Evolutionary conservation across 1,140 invertebrate species (phyloP).

Genomic region (Bombus sylvicola): DNA sequence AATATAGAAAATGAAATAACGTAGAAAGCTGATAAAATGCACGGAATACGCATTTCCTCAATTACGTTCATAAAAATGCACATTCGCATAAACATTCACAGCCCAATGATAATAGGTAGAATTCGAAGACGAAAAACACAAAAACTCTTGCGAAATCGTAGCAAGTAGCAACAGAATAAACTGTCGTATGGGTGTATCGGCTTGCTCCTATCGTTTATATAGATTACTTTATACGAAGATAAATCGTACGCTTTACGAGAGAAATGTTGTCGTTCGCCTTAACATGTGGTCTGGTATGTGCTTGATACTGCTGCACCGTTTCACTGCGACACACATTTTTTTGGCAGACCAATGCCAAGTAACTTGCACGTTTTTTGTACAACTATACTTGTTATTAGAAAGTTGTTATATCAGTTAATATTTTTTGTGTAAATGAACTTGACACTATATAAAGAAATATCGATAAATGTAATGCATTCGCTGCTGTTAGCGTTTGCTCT

Average conservation of each 20-base stretch:
- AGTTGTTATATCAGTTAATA: too few species aligned
- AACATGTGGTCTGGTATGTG: not conserved
- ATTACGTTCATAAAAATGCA: not conserved
- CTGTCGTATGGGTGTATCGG: not conserved
- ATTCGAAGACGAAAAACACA: not conserved
- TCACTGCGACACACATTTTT: not conserved
- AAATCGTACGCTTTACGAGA: slow-evolving; percentile 9
- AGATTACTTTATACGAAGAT: slow-evolving; percentile 18
- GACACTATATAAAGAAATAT: too few species aligned
- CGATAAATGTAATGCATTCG: too few species aligned
- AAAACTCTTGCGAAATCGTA: not conserved
- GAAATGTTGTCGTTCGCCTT: slow-evolving; percentile 4
- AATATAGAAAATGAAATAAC: not conserved
- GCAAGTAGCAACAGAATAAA: slow-evolving; percentile 6
- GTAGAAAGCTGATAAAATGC: too few species aligned
- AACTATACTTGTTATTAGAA: too few species aligned
- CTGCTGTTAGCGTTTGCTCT: not conserved
- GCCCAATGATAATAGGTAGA: not conserved
- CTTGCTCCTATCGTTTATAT: slow-evolving; percentile 13
- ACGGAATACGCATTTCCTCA: not conserved
- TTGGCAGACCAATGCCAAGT: not conserved
- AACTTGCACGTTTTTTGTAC: not conserved
- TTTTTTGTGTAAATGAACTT: not conserved
- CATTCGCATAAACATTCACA: not conserved
- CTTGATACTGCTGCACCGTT: not conserved